phyloP scores from a whole-genome alignment of 2,888 invertebrate species.

The Ochlodes sylvanus region DNA sequence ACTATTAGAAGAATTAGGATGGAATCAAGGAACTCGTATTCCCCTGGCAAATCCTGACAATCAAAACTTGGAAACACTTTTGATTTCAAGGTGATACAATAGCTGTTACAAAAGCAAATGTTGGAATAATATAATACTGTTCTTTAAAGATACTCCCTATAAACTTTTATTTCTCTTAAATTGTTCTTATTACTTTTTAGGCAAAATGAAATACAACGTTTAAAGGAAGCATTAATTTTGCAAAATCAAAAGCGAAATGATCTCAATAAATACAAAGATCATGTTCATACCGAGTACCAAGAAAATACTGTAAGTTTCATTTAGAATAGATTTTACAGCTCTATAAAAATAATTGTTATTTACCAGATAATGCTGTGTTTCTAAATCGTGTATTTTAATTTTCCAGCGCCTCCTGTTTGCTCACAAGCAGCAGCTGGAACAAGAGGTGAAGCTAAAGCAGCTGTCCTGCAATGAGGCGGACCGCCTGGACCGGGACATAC shows the following conservation, averaged over 20 bases:
- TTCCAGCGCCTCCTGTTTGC: constrained; percentile 87
- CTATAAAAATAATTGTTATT: too few species aligned
- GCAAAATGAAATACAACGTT: constrained; percentile 73
- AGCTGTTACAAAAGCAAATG: neutral
- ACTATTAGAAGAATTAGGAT: constrained; percentile 88
- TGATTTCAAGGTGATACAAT: constrained; percentile 64
- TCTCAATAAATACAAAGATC: constrained; percentile 72
- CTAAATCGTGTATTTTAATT: neutral
- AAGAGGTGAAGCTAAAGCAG: constrained; percentile 87
- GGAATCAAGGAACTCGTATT: constrained; percentile 91
- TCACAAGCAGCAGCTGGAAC: constrained; percentile 88
- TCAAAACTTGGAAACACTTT: constrained; percentile 65
- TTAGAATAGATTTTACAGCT: too few species aligned
- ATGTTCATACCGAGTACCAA: constrained; percentile 76
- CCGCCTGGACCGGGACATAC: constrained; percentile 71
- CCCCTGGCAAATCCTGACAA: constrained; percentile 93
- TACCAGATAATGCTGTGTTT: too few species aligned
- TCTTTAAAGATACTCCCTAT: neutral
- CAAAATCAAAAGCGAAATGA: constrained; percentile 74
- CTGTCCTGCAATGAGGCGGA: constrained; percentile 74
- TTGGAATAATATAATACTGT: too few species aligned
- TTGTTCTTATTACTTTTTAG: constrained; percentile 54
- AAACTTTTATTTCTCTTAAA: constrained; percentile 2
- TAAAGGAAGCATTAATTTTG: constrained; percentile 67
- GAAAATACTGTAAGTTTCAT: constrained; percentile 73